Conservation (phyloP, 1,140 invertebrate species). For the Apis florea region DNA sequence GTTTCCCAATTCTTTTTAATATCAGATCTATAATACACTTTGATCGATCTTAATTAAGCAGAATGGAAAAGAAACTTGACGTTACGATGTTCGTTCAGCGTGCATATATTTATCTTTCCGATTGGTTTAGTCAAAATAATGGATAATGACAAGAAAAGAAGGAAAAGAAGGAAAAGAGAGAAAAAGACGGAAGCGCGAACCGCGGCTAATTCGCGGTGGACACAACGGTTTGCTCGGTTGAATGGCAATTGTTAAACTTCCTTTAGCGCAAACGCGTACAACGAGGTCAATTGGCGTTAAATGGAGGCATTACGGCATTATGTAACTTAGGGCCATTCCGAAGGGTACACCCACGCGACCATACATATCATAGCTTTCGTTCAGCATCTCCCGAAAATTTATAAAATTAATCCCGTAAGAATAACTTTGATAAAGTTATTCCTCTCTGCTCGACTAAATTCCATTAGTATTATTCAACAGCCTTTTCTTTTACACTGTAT, state of each 20-base stretch:
- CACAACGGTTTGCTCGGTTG: conserved; percentile 71
- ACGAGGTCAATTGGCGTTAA: conserved; percentile 81
- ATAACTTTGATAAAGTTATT: no score
- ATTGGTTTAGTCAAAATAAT: background rate
- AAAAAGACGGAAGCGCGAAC: conserved; percentile 74
- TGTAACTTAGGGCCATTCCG: conserved; percentile 78
- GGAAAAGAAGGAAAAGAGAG: conserved; percentile 52
- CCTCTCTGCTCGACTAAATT: background rate
- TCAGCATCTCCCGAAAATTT: conserved; percentile 41
- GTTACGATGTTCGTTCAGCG: background rate
- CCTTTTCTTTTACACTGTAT: no score
- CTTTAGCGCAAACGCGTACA: conserved; percentile 78
- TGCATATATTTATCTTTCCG: background rate
- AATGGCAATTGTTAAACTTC: conserved; percentile 81
- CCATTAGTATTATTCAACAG: no score
- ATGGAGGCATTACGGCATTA: conserved; percentile 78
- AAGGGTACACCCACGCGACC: conserved; percentile 77
- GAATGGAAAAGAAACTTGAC: background rate
- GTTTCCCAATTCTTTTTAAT: background rate
- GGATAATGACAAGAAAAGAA: background rate
- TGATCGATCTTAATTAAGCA: no score
- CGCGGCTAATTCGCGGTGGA: conserved; percentile 71
- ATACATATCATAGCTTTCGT: conserved; percentile 53
- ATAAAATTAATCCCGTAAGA: background rate
- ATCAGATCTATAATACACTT: no score